Base-by-base conservation (phyloP, 2,797 vertebrate species). In the Triplophysa bombifrons region DNA sequence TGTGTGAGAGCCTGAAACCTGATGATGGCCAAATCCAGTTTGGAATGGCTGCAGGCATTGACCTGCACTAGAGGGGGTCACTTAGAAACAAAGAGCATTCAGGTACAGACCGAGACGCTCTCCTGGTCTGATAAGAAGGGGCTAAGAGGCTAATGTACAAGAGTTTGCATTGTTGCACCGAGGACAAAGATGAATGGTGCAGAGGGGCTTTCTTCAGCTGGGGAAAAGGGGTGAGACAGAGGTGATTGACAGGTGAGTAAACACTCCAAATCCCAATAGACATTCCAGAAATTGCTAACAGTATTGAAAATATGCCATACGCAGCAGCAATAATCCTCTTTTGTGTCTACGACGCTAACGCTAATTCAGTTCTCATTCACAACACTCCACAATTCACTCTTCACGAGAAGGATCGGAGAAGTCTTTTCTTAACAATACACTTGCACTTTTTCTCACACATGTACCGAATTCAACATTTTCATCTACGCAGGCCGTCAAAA, bases 11-110 rank as follows among this genome's bases (percentile, higher is more conserved):
- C 55, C 56, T 81, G 92, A 92, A 93, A 94, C 90, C 84, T 70
- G 91, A 94, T 88, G 85, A 91, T 88, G 88, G 84, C 78, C 85
- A 85, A 84, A 88, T 89, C 89, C 88, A 76, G 87, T 85, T 82
- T 89, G 89, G 90, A 92, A 92, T 91, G 87, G 91, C 92, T 91
- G 82, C 83, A 84, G 92, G 92, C 91, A 82, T 84, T 81, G 88
- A 91, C 90, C 91, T 88, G 88, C 85, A 90, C 87, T 88, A 87
- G 82, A 87, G 82, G 56, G 85, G 85, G 85, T 86, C 91, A 91
- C 9, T 0, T 81, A 78, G 80, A 91, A 90, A 94, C 93, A 94
- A 94, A 93, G 91, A 86, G 86, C 87, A 91, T 93, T 93, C 91
- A 94, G 93, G 93, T 93, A 90, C 89, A 82, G 88, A 46, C 90